Evolutionary conservation across 1,140 invertebrate genomes (phyloP), one percentile per base, ranked within the genome.

Genomic region (Papilio polytes): DNA sequence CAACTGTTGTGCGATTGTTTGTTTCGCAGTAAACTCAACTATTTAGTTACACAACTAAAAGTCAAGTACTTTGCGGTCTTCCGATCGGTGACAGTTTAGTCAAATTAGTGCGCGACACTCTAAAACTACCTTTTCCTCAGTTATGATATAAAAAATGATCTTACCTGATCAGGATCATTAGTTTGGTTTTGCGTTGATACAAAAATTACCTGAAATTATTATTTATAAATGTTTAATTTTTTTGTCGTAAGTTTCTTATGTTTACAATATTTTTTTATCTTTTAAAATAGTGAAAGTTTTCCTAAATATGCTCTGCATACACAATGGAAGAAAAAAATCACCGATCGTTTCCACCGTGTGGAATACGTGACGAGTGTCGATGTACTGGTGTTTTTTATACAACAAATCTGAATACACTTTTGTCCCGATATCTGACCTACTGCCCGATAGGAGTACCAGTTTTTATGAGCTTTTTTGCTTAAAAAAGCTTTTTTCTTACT

Each of bases 281-380:
- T 76, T 20, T 26, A 74, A 20, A 26, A 46, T 22, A 74, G 22
- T 15, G 18, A 44, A 74, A 20, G 18, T 20, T 15, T 56, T 4
- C 48, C 22, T 36, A 3, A 36, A 77, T 56, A 22, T 22, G 6
- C 26, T 51, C 51, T 77, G 4, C 22, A 77, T 31, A 77, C 13
- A 77, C 46, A 53, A 26, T 6, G 10, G 20, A 51, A 31, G 59
- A 77, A 18, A 56, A 77, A 77, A 77, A 77, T 59, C 12, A 36
- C 13, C 48, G 18, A 77, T 56, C 48, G 26, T 26, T 41, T 53
- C 22, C 8, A n/a, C 18, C 74, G 51, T 41, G 26, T 12, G 26
- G 51, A 77, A 77, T 77, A 77, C 31, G 74, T 77, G 53, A 12
- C 74, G 51, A 77, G 26, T 56, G 53, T 20, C 51, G 51, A 77